Evolutionary conservation across 2,113 vertebrate species (phyloP).

Genomic region (Oryzias woworae): DNA sequence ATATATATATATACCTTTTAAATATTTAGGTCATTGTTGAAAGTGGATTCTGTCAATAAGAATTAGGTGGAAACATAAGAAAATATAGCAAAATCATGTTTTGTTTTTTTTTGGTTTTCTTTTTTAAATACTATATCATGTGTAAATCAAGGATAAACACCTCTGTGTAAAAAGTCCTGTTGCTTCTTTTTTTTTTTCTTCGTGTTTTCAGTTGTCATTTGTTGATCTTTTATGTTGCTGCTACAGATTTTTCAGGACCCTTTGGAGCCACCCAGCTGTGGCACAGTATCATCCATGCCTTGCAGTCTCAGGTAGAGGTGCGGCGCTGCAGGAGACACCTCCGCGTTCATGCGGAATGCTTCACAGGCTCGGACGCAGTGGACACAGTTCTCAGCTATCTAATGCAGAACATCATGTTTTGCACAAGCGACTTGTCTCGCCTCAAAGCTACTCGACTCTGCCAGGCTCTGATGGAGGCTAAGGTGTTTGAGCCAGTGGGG

Average conservation of each 20-base stretch:
- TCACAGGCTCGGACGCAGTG: conserved; percentile 83
- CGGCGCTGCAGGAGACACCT: conserved; percentile 78
- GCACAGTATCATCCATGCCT: conserved; percentile 82
- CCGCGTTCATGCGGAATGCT: conserved; percentile 77
- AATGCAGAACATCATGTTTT: conserved; percentile 85
- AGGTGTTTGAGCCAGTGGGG: conserved; percentile 83
- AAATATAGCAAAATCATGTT: no score
- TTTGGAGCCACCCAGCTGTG: conserved; percentile 86
- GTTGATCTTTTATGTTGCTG: not conserved
- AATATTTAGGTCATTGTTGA: no score
- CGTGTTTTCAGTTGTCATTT: not conserved
- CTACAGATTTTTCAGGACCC: conserved; percentile 73
- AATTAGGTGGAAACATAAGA: no score
- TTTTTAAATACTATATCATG: no score
- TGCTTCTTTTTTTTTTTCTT: not conserved
- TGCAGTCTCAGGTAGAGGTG: conserved; percentile 82
- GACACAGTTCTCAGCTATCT: conserved; percentile 84
- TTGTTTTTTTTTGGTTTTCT: no score
- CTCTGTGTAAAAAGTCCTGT: no score
- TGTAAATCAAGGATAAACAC: no score
- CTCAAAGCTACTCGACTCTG: conserved; percentile 84
- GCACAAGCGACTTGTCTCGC: conserved; percentile 81
- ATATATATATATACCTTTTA: no score
- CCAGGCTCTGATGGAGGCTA: conserved; percentile 86
- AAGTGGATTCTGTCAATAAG: no score